Evolutionary conservation across 2,888 invertebrate species (phyloP), one percentile per base, ranked within the genome.

Genomic region (Cremastinae sp.): DNA sequence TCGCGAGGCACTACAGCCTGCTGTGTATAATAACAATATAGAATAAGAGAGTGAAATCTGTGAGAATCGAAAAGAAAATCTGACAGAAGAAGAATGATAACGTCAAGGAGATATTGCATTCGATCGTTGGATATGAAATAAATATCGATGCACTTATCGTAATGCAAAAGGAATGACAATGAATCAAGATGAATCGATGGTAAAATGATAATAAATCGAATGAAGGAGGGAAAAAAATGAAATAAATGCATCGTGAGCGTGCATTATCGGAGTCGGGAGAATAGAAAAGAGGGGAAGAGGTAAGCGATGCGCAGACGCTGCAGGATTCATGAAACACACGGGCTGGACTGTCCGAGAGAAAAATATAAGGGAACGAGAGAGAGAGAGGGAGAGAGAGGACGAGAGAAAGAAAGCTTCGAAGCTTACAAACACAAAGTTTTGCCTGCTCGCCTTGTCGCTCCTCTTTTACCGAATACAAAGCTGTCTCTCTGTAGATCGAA

Each of bases 381-480:
- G n/a, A n/a, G n/a, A n/a, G n/a, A n/a, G n/a, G n/a, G n/a, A n/a
- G n/a, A n/a, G n/a, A n/a, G n/a, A n/a, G n/a, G n/a, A n/a, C n/a
- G n/a, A n/a, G n/a, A n/a, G n/a, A n/a, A n/a, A n/a, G n/a, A n/a
- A n/a, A 9, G 47, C 20, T 54, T 12, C 49, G 54, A 34, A 66
- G 53, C 65, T 45, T 28, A 43, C 43, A 41, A 73, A 38, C 58
- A 53, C 41, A 41, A 36, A 9, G 58, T 49, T 28, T 14, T 1
- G 20, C 45, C 28, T 28, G 12, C 20, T 62, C 36, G 16, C 58
- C 36, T 7, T 47, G 14, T 28, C 36, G 28, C 41, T n/a, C 45
- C 56, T 62, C 69, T 54, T 51, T 53, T 53, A 38, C 53, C 70
- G 73, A 79, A 75, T 79, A 56, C 73, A 78, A 56, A 62, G 77